Evolutionary conservation across 2,888 invertebrate species (phyloP).

Genomic region (Elmis aenea): DNA sequence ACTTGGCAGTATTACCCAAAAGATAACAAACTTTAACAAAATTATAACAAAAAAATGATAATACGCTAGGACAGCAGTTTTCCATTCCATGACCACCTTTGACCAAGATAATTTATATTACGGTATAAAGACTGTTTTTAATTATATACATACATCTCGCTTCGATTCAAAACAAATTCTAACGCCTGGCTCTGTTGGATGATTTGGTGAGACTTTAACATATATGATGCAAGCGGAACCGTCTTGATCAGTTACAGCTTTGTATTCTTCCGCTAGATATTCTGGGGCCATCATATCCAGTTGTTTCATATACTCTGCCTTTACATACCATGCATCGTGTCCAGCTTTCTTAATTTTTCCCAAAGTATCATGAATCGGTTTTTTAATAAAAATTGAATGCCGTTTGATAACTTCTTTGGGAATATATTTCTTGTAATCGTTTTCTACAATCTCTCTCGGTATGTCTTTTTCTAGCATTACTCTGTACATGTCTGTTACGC

Average conservation of each 20-base stretch:
- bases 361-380: conserved; percentile 66
- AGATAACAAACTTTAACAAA: no score
- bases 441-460: conserved; percentile 62
- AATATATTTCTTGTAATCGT: conserved; percentile 77
- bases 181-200: conserved; percentile 62
- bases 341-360: conserved; percentile 53
- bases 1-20: no score
- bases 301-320: conserved; percentile 75
- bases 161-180: conserved; percentile 58
- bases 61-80: no score
- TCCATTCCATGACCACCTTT: no score
- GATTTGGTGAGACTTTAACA: conserved; percentile 61
- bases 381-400: conserved; percentile 71
- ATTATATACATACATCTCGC: conserved; percentile 63
- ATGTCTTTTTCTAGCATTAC: conserved; percentile 72
- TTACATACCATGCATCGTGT: conserved; percentile 65
- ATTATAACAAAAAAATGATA: no score
- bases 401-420: conserved; percentile 72
- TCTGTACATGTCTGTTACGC: conserved; percentile 83
- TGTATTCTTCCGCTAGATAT: conserved; percentile 73
- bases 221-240: conserved; percentile 65
- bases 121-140: no score
- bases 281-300: conserved; percentile 76
- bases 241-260: conserved; percentile 61
- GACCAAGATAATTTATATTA: no score